Evolutionary conservation across 1,140 invertebrate genomes (phyloP).

Genomic region (Dreissena polymorpha): DNA sequence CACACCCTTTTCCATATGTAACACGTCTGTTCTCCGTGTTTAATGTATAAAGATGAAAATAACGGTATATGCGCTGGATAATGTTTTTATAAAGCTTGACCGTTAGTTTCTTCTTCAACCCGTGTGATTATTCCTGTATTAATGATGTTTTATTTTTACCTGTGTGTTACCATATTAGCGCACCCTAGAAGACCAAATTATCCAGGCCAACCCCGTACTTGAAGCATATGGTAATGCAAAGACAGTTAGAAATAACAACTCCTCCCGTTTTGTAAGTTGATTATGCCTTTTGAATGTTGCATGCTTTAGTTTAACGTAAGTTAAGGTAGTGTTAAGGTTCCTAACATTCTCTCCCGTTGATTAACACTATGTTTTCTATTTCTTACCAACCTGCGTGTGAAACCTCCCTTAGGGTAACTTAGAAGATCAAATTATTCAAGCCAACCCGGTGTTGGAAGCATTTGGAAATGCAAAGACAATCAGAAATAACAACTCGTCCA

Average conservation of each 20-base stretch:
- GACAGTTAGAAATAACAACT: constrained; percentile 99
- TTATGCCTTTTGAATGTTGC: constrained; percentile 44
- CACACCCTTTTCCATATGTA: too few relatives aligned
- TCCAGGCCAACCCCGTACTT: constrained; percentile 99
- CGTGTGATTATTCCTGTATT: neutral
- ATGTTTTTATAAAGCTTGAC: too few relatives aligned
- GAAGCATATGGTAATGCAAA: constrained; percentile 99
- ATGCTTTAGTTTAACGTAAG: constrained; percentile 44
- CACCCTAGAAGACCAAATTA: constrained; percentile 94
- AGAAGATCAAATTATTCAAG: constrained; percentile 99
- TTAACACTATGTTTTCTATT: constrained; percentile 37
- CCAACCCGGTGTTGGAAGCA: constrained; percentile 99
- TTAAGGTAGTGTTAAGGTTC: constrained; percentile 12
- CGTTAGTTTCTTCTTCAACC: too few relatives aligned
- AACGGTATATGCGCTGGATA: too few relatives aligned
- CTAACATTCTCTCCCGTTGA: constrained; percentile 15
- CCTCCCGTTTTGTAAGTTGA: constrained; percentile 86
- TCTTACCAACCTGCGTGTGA: constrained; percentile 40
- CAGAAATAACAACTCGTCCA: constrained; percentile 99
- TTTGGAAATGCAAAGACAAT: constrained; percentile 99
- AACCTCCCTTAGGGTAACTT: constrained; percentile 62
- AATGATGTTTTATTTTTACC: constrained; percentile 23
- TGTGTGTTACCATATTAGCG: constrained; percentile 58
- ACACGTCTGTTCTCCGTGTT: too few relatives aligned
- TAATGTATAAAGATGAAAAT: too few relatives aligned